A percentile compares a stretch with the other conserved stretches of the same genome.
phyloP scores from a whole-genome alignment of 2,888 invertebrate genomes.

The Fragum sueziense region DNA sequence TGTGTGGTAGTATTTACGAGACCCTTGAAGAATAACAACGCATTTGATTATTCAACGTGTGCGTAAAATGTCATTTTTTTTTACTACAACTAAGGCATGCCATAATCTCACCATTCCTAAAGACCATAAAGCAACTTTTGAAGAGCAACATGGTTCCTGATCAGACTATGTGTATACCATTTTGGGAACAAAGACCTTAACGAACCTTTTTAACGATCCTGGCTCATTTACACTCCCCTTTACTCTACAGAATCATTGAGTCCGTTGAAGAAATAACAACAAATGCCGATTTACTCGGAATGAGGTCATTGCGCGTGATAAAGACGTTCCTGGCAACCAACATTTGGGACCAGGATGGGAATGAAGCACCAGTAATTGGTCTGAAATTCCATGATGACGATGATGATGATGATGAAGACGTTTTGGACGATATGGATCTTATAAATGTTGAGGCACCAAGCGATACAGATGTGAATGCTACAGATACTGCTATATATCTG shows the following conservation, averaged over 20 bases:
- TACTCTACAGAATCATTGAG: conserved; percentile 47
- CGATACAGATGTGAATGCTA: conserved; percentile 27
- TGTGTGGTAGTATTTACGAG: too few relatives aligned
- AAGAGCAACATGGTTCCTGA: too few relatives aligned
- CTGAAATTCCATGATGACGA: conserved; percentile 19
- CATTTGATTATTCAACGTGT: too few relatives aligned
- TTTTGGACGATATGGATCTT: not conserved
- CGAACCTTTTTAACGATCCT: too few relatives aligned
- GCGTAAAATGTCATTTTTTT: too few relatives aligned
- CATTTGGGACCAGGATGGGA: conserved; percentile 32
- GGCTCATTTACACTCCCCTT: too few relatives aligned
- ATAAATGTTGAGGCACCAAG: conserved; percentile 2
- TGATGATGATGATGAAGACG: not conserved
- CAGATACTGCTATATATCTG: conserved; percentile 61
- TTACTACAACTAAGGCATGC: too few relatives aligned
- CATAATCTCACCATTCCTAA: too few relatives aligned
- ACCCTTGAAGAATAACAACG: too few relatives aligned
- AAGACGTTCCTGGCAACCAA: conserved; percentile 33
- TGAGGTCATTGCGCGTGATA: conserved; percentile 13
- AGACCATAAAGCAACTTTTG: too few relatives aligned
- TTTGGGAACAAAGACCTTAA: too few relatives aligned
- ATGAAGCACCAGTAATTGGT: conserved; percentile 31
- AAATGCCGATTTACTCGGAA: not conserved
- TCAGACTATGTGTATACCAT: too few relatives aligned
- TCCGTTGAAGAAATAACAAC: conserved; percentile 51